Evolutionary conservation across 2,797 vertebrate genomes (phyloP).

Genomic region (Miichthys miiuy): DNA sequence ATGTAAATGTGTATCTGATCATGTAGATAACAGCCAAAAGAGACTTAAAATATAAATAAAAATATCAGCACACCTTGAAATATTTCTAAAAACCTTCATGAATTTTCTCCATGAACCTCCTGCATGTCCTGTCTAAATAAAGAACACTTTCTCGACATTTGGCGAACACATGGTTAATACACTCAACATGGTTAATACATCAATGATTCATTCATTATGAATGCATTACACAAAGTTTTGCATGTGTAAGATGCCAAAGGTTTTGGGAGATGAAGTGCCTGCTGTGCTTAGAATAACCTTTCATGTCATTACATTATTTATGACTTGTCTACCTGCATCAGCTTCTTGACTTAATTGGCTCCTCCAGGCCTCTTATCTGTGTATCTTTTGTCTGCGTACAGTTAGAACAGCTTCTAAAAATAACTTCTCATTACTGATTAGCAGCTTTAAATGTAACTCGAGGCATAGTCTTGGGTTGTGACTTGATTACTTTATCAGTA

Average conservation of each 20-base stretch:
- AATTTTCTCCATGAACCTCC: background rate
- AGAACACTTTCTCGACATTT: background rate
- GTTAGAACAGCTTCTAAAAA: constrained; percentile 7
- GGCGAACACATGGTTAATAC: no score
- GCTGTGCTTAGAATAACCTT: constrained; percentile 60
- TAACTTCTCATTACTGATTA: constrained; percentile 11
- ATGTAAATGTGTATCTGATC: background rate
- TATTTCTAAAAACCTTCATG: background rate
- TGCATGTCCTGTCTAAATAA: background rate
- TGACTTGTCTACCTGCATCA: constrained; percentile 70
- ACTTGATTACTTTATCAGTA: constrained; percentile 1
- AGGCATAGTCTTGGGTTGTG: background rate
- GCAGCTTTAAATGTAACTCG: background rate
- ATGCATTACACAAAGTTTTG: constrained; percentile 8
- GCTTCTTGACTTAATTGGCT: constrained; percentile 49
- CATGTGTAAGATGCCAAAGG: background rate
- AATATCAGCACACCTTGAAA: background rate
- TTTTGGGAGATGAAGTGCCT: constrained; percentile 19
- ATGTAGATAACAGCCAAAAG: background rate
- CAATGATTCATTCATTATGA: background rate
- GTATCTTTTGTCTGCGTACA: constrained; percentile 38
- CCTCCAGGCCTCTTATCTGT: constrained; percentile 31
- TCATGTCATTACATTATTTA: constrained; percentile 68
- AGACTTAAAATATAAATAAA: background rate
- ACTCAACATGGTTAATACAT: constrained; percentile 3